These are phyloP conservation scores for Ivindomyrus marchei DNA, from an alignment of 2,113 vertebrate species.

Conservation along the genomic window DNA sequence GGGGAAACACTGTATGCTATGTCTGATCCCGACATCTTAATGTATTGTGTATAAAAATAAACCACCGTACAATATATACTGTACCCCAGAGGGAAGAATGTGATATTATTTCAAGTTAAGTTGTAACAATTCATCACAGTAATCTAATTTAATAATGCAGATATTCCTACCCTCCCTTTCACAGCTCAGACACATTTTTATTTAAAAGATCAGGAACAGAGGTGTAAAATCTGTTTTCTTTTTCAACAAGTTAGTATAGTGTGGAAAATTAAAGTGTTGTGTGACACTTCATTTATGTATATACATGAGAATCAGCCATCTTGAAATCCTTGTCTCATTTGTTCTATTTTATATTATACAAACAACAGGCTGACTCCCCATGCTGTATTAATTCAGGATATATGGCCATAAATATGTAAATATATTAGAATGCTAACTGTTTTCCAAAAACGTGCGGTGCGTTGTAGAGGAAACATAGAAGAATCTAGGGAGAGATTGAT, in stretches of 20 bases:
- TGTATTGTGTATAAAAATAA: conserved; percentile 9
- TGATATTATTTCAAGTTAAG: conserved; percentile 55
- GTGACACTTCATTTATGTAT: conserved; percentile 38
- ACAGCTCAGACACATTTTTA: conserved; percentile 34
- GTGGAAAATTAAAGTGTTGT: conserved; percentile 40
- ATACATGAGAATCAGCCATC: conserved; percentile 21
- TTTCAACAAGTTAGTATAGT: conserved; percentile 57
- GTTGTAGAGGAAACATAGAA: conserved; percentile 56
- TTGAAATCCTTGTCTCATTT: neutral
- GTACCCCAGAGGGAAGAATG: conserved; percentile 24
- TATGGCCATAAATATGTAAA: conserved; percentile 7
- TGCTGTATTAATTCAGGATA: neutral
- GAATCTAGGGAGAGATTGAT: conserved; percentile 63
- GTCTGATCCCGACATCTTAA: neutral
- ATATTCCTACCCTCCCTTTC: conserved; percentile 62
- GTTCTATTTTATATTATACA: neutral
- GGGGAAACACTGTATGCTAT: neutral
- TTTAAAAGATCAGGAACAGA: conserved; percentile 55
- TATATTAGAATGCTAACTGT: neutral
- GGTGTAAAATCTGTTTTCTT: conserved; percentile 65
- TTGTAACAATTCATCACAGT: conserved; percentile 63
- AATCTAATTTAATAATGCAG: conserved; percentile 68
- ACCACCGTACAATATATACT: conserved; percentile 22
- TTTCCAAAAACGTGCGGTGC: conserved; percentile 30
- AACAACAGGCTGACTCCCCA: neutral